Base-by-base conservation (phyloP, 92 coral and sea anemone genomes). In the Zoanthus sociatus region DNA sequence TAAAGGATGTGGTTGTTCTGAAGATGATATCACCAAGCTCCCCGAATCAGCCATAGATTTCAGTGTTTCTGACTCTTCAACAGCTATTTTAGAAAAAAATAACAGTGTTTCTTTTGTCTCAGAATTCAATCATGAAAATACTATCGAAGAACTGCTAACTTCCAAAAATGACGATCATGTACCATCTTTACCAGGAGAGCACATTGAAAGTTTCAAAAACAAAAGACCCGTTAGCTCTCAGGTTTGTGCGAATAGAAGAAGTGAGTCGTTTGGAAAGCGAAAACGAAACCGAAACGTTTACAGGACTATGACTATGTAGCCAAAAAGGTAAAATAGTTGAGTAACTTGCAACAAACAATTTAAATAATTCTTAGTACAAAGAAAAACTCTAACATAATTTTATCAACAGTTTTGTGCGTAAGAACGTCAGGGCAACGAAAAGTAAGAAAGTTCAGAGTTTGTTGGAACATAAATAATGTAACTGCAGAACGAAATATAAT, bases 21-120 rank as follows among this genome's bases (percentile, higher is more conserved):
- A 73, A 17, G 78, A 73, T 15, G 78, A 74, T 14, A 18, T 47
- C 14, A 45, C 78, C 0, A 74, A 74, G 13, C 9, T 45, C 5
- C 51, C 78, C 32, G 78, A 45, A 74, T 74, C 78, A 74, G 78
- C 55, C n/a, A 10, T 16, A 60, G 78, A 74, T 7, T 7, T 44
- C 74, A 69, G 74, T 33, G 42, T 14, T 2, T 30, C 15, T 26
- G 46, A 69, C 7, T 69, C 11, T 69, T 69, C 74, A 69, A 46
- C 74, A 26, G 26, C 73, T 9, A 9, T 69, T 32, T 69, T 44
- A 5, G 4, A 26, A 14, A 0, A 69, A 32, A 26, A 16, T 26
- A 69, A 21, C 73, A 69, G 73, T 21, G 37, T 69, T 3, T 26
- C 73, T 42, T 10, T 26, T 5, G 21, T 18, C 68, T 69, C 73